Evolutionary conservation across 2,797 vertebrate genomes (phyloP).

Genomic region (Fistularia commersonii): DNA sequence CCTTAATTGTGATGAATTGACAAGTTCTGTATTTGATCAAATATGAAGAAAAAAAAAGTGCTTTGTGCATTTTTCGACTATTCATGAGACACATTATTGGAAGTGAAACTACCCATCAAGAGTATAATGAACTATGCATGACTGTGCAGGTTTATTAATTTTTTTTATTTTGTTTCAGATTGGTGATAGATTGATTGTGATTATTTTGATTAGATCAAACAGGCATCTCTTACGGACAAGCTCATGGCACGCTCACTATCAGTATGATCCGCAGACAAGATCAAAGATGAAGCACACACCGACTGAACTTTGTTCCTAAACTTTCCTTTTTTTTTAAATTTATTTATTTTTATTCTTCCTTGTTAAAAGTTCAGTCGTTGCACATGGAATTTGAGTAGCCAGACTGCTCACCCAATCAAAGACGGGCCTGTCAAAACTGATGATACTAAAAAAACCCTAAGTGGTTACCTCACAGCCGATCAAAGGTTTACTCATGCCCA

Average conservation of each 20-base stretch:
- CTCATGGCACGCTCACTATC: constrained; percentile 33
- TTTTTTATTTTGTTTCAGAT: not conserved
- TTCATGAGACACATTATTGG: too few species aligned
- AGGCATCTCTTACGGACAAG: constrained; percentile 24
- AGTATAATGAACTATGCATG: too few species aligned
- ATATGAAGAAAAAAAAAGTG: too few species aligned
- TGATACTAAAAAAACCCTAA: constrained; percentile 31
- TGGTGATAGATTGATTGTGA: constrained; percentile 18
- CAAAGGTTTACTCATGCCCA: constrained; percentile 30
- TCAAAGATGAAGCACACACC: constrained; percentile 37
- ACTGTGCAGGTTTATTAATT: too few species aligned
- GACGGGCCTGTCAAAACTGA: constrained; percentile 37
- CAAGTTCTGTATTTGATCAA: too few species aligned
- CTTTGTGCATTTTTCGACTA: too few species aligned
- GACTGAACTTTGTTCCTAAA: constrained; percentile 36
- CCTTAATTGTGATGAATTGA: constrained; percentile 17
- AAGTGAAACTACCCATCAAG: too few species aligned
- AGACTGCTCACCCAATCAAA: constrained; percentile 32
- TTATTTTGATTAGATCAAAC: constrained; percentile 37
- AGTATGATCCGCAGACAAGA: constrained; percentile 38
- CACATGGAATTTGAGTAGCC: constrained; percentile 20
- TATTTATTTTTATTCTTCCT: constrained; percentile 9
- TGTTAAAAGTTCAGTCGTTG: constrained; percentile 27
- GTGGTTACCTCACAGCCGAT: constrained; percentile 32
- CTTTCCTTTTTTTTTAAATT: constrained; percentile 15